A percentile compares a stretch with the other conserved stretches of the same genome.
These are phyloP conservation scores for Microcebus lehilahytsara DNA, from an alignment of 2,113 vertebrate genomes.

Conservation along the genomic window DNA sequence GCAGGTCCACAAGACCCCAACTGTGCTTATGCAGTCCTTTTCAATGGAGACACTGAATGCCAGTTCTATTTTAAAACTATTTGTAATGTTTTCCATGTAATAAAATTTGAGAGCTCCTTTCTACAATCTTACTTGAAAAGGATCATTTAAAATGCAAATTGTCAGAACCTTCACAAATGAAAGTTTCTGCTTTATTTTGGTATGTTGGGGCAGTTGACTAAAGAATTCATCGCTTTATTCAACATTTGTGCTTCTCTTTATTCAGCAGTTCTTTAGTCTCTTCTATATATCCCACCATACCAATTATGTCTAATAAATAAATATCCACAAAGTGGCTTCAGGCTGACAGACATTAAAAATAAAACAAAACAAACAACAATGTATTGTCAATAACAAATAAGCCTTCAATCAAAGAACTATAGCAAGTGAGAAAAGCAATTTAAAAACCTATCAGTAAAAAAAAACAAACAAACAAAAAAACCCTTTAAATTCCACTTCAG, in stretches of 20 bases:
- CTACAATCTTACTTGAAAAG: constrained; percentile 74
- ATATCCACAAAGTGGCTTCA: constrained; percentile 71
- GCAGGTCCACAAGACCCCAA: background rate
- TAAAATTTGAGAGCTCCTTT: constrained; percentile 64
- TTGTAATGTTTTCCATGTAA: constrained; percentile 63
- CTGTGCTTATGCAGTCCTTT: constrained; percentile 19
- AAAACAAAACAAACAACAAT: background rate
- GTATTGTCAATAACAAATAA: constrained; percentile 88
- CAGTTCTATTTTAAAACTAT: constrained; percentile 44
- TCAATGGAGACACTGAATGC: background rate
- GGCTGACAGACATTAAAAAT: constrained; percentile 74
- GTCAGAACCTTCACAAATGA: constrained; percentile 51
- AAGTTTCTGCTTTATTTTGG: constrained; percentile 10
- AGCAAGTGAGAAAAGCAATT: constrained; percentile 92
- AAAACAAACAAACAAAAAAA: too few species aligned
- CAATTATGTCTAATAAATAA: constrained; percentile 53
- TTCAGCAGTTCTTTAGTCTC: background rate
- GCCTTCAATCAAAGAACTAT: constrained; percentile 92
- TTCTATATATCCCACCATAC: background rate
- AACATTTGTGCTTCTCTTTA: background rate
- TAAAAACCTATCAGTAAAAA: constrained; percentile 89
- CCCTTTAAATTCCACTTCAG: constrained; percentile 91
- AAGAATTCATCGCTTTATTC: constrained; percentile 35
- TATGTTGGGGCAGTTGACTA: background rate
- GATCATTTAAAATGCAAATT: constrained; percentile 64